Evolutionary conservation across 2,888 invertebrate species (phyloP).

Genomic region (Andricus curvator): DNA sequence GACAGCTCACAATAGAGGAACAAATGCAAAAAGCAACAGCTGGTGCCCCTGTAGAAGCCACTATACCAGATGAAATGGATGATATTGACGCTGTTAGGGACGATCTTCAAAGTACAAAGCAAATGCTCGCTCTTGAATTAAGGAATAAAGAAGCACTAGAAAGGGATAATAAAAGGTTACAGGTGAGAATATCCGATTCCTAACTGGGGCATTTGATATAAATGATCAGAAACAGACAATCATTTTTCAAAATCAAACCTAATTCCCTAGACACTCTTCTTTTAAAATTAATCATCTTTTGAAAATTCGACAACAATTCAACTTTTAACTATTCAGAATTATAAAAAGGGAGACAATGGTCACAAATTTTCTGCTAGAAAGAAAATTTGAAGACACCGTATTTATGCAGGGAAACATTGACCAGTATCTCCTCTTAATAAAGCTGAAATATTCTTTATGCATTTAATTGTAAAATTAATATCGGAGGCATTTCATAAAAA

Average conservation of each 20-base stretch:
- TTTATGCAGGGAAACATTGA: too few relatives aligned
- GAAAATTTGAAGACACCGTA: too few relatives aligned
- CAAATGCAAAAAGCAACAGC: constrained; percentile 90
- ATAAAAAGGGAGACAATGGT: too few relatives aligned
- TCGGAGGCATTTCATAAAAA: not conserved
- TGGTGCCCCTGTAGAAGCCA: constrained; percentile 80
- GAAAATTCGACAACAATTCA: too few relatives aligned
- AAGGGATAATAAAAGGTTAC: constrained; percentile 90
- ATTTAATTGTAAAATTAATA: not conserved
- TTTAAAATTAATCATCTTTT: too few relatives aligned
- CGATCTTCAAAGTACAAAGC: constrained; percentile 94
- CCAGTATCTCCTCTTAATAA: too few relatives aligned
- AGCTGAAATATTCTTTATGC: too few relatives aligned
- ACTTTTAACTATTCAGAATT: too few relatives aligned
- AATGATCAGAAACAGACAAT: not conserved
- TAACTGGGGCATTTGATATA: not conserved
- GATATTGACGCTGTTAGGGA: constrained; percentile 95
- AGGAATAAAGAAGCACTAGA: constrained; percentile 92
- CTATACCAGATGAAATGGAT: constrained; percentile 88
- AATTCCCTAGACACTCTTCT: too few relatives aligned
- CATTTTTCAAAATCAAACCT: not conserved
- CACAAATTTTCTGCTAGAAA: too few relatives aligned
- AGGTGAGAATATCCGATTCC: constrained; percentile 61
- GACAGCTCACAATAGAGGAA: constrained; percentile 94
- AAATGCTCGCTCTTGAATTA: constrained; percentile 91